phyloP scores from a whole-genome alignment of 2,797 vertebrate species.

The Betta splendens region DNA sequence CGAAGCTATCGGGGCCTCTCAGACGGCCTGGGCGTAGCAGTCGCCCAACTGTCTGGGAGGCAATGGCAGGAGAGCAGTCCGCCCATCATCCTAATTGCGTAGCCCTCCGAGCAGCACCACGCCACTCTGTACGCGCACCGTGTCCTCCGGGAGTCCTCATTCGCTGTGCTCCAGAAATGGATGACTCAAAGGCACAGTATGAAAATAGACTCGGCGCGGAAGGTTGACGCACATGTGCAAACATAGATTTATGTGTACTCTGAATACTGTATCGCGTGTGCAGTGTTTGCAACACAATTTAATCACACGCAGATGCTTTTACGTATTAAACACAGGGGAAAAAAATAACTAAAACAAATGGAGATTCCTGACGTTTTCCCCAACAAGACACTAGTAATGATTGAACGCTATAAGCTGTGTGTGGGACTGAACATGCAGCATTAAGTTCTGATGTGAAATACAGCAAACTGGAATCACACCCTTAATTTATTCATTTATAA shows the following conservation, averaged over 20 bases:
- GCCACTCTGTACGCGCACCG: constrained; percentile 63
- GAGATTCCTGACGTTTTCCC: constrained; percentile 24
- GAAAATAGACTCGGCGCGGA: constrained; percentile 79
- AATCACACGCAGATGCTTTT: constrained; percentile 42
- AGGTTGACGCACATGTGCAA: constrained; percentile 69
- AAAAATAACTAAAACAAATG: constrained; percentile 30
- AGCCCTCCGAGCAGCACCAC: constrained; percentile 66
- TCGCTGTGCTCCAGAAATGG: constrained; percentile 79
- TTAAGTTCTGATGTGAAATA: constrained; percentile 25
- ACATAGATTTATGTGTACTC: constrained; percentile 41
- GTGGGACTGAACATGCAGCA: constrained; percentile 17
- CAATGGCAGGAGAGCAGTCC: constrained; percentile 64
- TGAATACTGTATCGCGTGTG: constrained; percentile 41
- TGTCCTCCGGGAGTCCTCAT: constrained; percentile 80
- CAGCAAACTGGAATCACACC: constrained; percentile 25
- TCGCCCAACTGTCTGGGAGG: constrained; percentile 68
- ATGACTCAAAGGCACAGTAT: constrained; percentile 81
- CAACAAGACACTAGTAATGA: constrained; percentile 40
- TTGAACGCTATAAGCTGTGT: constrained; percentile 9
- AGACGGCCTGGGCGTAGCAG: constrained; percentile 49
- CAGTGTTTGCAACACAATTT: constrained; percentile 42
- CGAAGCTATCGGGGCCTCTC: constrained; percentile 45
- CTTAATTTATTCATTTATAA: constrained; percentile 43
- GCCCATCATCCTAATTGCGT: constrained; percentile 82
- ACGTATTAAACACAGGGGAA: constrained; percentile 26